Evolutionary conservation across 2,797 vertebrate species (phyloP), one percentile per base, ranked within the genome.

Genomic region (Tapera naevia): DNA sequence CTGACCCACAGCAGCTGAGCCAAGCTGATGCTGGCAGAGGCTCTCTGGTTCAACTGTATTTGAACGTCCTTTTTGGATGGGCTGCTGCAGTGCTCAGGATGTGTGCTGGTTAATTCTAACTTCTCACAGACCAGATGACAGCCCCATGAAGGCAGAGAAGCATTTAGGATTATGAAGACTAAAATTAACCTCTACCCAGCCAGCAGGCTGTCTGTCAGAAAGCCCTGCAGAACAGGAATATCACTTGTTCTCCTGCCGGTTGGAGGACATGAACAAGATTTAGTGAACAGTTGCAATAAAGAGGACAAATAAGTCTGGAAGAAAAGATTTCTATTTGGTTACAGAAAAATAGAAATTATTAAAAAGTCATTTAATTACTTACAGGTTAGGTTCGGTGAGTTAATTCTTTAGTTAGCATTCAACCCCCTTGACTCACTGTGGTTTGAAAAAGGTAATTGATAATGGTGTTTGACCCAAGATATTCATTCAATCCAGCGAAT

Each of bases 141-240:
- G 64, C 64, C 41, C n/a, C 25, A 14, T n/a, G 86, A 64, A 48
- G 73, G 65, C 66, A 82, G 24, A 79, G 58, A n/a, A 61, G 50
- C 10, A 9, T 78, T 92, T 64, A 91, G 84, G 70, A 80, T 79
- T 86, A 37, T 23, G 50, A 91, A 51, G 66, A 50, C 58, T 94
- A 60, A 91, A 81, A 89, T 91, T 65, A 86, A 88, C 62, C 89
- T 96, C 15, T 67, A 24, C 65, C 58, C 58, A 66, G 73, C 53
- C 2, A 5, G 80, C 70, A 57, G 74, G 41, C 46, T 83, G 67
- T 25, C 82, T 74, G 86, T 89, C 57, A 66, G 64, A 37, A 57
- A 87, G 72, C 73, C 43, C 51, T 75, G 78, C 48, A 71, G 76
- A 90, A 65, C 32, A 74, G 41, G 66, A 48, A 5, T 57, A 39